Evolutionary conservation across 2,113 vertebrate species (phyloP), one percentile per base, ranked within the genome.

Genomic region (Oreochromis tanganicae): DNA sequence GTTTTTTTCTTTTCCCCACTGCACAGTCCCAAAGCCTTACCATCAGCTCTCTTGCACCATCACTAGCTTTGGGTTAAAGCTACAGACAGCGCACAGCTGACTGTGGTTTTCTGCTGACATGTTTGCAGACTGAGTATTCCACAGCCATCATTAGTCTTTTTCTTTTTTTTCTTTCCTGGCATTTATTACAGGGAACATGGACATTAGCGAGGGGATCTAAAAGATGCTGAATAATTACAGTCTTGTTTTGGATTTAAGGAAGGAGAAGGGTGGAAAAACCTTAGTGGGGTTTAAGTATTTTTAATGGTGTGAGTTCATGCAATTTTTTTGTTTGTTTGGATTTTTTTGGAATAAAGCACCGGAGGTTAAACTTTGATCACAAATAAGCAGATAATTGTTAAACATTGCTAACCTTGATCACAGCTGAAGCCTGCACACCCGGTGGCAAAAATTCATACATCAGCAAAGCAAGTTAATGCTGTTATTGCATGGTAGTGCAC

Each of bases 31-130:
- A 80, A 82, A 92, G 86, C 89, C 21, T 78, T 24, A 50, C 81
- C 88, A 81, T 92, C 87, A 91, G 88, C 93, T 93, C 36, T 91
- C 89, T 85, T 92, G 82, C 83, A 82, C 80, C 55, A 87, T 83
- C 71, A 82, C 80, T 56, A 46, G 43, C 79, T 82, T 56, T 56
- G 83, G 84, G 68, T 90, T 86, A 84, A 84, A 89, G 84, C 68
- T 84, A 46, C 81, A 92, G 29, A 80, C 57, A 57, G 11, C 13
- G 34, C 79, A 61, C 32, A 66, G 46, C 83, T 84, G 80, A 87
- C 85, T 88, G 75, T 73, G 78, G 83, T 75, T 68, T 82, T 59
- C 83, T 88, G 78, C 84, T 90, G 84, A 91, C 75, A 75, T 50
- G 63, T 84, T 87, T 56, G 85, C 57, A 43, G 66, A 80, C 59